phyloP scores from a whole-genome alignment of 1,140 invertebrate genomes.

The Euglossa dilemma region DNA sequence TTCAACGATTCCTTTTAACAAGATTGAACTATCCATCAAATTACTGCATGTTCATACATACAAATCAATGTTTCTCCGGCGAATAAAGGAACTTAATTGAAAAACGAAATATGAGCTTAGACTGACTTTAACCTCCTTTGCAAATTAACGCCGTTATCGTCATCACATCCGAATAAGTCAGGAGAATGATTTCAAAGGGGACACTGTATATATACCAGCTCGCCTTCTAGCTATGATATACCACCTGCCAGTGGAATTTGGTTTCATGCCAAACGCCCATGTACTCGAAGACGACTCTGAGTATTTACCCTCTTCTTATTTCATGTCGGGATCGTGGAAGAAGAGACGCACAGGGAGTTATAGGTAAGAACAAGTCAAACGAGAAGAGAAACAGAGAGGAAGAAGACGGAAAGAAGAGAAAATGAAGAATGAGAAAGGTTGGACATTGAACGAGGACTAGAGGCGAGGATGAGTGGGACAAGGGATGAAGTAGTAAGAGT shows the following conservation, averaged over 20 bases:
- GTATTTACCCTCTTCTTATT: constrained; percentile 62
- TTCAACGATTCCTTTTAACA: no score
- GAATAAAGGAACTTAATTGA: background rate
- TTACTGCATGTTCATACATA: background rate
- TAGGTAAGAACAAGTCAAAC: background rate
- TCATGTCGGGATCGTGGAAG: constrained; percentile 41
- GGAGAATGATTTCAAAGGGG: constrained; percentile 36
- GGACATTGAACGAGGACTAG: no score
- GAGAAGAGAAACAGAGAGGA: background rate
- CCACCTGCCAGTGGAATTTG: constrained; percentile 47
- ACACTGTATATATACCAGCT: constrained; percentile 17
- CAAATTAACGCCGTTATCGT: constrained; percentile 28
- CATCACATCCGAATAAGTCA: constrained; percentile 32
- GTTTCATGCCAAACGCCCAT: constrained; percentile 60
- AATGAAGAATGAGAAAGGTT: background rate
- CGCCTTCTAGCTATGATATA: constrained; percentile 27
- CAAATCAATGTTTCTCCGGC: background rate
- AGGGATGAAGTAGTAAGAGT: no score
- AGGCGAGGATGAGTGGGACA: no score
- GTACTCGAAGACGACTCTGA: constrained; percentile 43
- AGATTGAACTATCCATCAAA: background rate
- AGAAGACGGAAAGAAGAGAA: background rate
- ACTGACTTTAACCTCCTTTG: background rate
- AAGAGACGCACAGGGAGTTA: background rate
- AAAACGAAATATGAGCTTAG: constrained; percentile 3